Evolutionary conservation across 2,113 vertebrate species (phyloP).

Genomic region (Anolis sagrei): DNA sequence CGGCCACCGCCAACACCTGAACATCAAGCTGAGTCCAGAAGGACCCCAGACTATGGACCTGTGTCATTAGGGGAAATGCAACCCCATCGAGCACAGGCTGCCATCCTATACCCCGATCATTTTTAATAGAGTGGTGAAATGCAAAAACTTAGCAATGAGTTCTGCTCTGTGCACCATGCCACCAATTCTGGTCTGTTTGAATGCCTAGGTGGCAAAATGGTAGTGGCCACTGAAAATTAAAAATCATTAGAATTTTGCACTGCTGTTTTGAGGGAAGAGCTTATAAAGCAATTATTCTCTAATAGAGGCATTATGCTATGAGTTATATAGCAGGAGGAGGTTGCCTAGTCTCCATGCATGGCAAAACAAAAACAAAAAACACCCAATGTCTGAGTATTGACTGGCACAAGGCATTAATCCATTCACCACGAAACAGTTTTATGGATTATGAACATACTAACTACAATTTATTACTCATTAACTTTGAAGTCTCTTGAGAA

Average conservation of each 20-base stretch:
- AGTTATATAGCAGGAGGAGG: background rate
- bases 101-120: too few species aligned
- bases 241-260: background rate
- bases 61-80: too few species aligned
- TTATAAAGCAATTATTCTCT: background rate
- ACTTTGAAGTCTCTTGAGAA: background rate
- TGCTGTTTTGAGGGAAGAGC: background rate
- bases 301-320: background rate
- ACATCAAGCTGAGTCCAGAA: too few species aligned
- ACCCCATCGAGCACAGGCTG: too few species aligned
- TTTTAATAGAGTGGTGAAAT: too few species aligned
- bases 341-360: background rate
- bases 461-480: conserved; percentile 30
- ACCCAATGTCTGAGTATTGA: background rate
- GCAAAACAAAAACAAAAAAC: background rate
- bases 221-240: too few species aligned
- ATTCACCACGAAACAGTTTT: background rate
- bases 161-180: too few species aligned
- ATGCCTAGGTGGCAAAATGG: too few species aligned
- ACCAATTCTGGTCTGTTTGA: too few species aligned
- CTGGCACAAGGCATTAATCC: background rate
- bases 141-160: too few species aligned
- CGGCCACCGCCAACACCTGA: too few species aligned
- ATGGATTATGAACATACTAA: conserved; percentile 18
- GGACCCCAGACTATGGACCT: too few species aligned